These are phyloP conservation scores for Anthonomus grandis DNA, from an alignment of 1,140 invertebrate species.

Conservation along the genomic window DNA sequence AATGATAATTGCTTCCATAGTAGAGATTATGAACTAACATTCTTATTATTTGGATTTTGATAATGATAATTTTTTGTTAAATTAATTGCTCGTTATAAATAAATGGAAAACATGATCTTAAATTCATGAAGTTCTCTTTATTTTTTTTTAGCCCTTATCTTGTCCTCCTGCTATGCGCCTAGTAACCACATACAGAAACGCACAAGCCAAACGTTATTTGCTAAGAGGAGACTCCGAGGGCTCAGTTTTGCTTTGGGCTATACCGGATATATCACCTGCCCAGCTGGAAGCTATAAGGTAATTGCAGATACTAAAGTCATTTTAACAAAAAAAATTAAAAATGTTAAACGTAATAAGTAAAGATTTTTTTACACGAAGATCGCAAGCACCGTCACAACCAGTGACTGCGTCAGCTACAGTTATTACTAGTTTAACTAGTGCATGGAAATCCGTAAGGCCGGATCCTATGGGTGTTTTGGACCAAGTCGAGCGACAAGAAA, in stretches of 20 bases:
- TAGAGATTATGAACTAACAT: too few relatives aligned
- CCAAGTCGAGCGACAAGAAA: constrained; percentile 64
- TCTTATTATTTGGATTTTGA: too few relatives aligned
- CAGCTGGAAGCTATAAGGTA: constrained; percentile 60
- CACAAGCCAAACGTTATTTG: constrained; percentile 67
- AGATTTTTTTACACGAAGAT: not conserved
- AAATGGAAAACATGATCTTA: too few relatives aligned
- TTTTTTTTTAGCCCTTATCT: constrained; percentile 65
- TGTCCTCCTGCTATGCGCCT: constrained; percentile 87
- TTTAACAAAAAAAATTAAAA: too few relatives aligned
- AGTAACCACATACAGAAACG: constrained; percentile 60
- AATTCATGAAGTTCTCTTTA: not conserved
- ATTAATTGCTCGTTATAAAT: too few relatives aligned
- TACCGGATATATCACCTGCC: constrained; percentile 73
- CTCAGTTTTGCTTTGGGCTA: constrained; percentile 80
- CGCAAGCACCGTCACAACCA: constrained; percentile 38
- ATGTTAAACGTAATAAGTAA: too few relatives aligned
- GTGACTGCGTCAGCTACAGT: constrained; percentile 64
- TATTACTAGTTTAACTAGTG: constrained; percentile 73
- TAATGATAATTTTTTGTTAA: too few relatives aligned
- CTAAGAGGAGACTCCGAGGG: constrained; percentile 89
- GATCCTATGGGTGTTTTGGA: constrained; percentile 87
- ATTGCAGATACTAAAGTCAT: too few relatives aligned
- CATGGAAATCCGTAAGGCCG: constrained; percentile 84
- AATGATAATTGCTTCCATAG: too few relatives aligned